Evolutionary conservation across 2,888 invertebrate species (phyloP).

Genomic region (Phanerotoma sp.): DNA sequence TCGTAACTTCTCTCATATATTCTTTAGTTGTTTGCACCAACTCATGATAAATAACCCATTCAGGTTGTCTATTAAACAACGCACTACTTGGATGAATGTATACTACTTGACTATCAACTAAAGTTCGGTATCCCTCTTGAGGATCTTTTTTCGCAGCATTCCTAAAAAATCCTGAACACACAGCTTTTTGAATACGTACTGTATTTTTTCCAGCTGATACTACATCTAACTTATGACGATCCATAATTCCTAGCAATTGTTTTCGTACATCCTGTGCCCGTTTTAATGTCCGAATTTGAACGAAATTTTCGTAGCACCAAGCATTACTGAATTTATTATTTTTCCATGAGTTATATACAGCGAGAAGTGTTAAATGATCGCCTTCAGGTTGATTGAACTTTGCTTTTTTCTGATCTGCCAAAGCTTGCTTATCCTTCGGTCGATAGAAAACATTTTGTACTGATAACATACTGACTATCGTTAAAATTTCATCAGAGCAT

Average conservation of each 20-base stretch:
- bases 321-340: slow-evolving; percentile 99
- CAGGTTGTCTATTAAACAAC: slow-evolving; percentile 96
- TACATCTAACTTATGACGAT: slow-evolving; percentile 93
- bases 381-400: slow-evolving; percentile 99
- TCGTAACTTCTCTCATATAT: slow-evolving; percentile 98
- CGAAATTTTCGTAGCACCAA: slow-evolving; percentile 99
- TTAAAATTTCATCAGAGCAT: slow-evolving; percentile 97
- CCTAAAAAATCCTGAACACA: slow-evolving; percentile 97
- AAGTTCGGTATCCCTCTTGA: slow-evolving; percentile 95
- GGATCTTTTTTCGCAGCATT: slow-evolving; percentile 99
- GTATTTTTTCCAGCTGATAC: slow-evolving; percentile 96
- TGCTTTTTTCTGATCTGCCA: slow-evolving; percentile 98
- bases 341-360: slow-evolving; percentile 99
- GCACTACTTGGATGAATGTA: slow-evolving; percentile 99
- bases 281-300: slow-evolving; percentile 95
- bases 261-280: slow-evolving; percentile 97
- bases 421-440: slow-evolving; percentile 92
- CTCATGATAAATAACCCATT: slow-evolving; percentile 99
- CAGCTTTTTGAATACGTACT: slow-evolving; percentile 94
- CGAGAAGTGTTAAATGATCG: slow-evolving; percentile 95
- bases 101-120: slow-evolving; percentile 97
- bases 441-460: slow-evolving; percentile 98
- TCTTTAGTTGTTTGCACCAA: slow-evolving; percentile 98
- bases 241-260: slow-evolving; percentile 97
- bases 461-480: slow-evolving; percentile 98